Evolutionary conservation across 2,113 vertebrate genomes (phyloP).

Genomic region (Chrysochloris asiatica): DNA sequence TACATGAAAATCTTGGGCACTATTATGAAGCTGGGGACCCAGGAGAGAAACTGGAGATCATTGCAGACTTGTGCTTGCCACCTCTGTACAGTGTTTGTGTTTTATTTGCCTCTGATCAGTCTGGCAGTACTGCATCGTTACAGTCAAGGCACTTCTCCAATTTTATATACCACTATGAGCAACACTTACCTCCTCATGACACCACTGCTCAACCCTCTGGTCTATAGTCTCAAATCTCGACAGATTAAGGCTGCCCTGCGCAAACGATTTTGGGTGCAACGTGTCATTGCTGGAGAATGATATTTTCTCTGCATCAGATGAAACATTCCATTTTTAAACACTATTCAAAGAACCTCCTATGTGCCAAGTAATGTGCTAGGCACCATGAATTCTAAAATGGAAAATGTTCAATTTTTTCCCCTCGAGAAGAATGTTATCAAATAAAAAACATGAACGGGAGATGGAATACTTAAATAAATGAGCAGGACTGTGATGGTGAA

Average conservation of each 20-base stretch:
- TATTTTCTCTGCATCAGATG: not conserved
- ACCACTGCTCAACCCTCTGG: constrained; percentile 64
- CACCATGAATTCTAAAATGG: not conserved
- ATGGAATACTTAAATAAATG: not conserved
- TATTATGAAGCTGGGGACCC: constrained; percentile 45
- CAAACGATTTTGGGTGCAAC: constrained; percentile 61
- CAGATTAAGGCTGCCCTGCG: constrained; percentile 63
- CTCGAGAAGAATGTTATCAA: not conserved
- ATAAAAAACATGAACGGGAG: not conserved
- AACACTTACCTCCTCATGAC: constrained; percentile 71
- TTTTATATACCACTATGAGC: constrained; percentile 67
- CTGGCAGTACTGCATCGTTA: constrained; percentile 59
- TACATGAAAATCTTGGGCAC: constrained; percentile 71
- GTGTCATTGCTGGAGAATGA: constrained; percentile 64
- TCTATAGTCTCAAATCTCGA: constrained; percentile 72
- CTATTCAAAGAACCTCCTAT: not conserved
- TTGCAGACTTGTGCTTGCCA: constrained; percentile 71
- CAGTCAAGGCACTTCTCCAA: constrained; percentile 8
- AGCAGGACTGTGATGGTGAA: not conserved
- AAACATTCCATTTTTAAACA: not conserved
- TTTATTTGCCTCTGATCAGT: constrained; percentile 73
- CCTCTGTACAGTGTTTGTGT: constrained; percentile 62
- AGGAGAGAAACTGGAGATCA: constrained; percentile 55
- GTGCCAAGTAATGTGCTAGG: not conserved
- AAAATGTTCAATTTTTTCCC: not conserved